phyloP scores from a whole-genome alignment of 2,888 invertebrate genomes.

The Eupeodes latifasciatus region DNA sequence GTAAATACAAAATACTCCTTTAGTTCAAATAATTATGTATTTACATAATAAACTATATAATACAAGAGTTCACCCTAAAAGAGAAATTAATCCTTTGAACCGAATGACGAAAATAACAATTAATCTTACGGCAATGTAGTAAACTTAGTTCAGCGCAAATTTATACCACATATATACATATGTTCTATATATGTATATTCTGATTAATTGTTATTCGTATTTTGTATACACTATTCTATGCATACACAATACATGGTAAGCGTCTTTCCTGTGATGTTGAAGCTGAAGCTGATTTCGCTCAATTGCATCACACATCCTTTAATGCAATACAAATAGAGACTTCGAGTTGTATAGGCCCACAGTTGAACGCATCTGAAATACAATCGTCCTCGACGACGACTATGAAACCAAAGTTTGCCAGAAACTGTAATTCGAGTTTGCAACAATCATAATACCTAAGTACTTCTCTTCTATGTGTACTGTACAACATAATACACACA shows the following conservation, averaged over 20 bases:
- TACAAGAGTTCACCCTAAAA: not conserved
- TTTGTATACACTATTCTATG: no score
- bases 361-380: constrained; percentile 37
- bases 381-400: not conserved
- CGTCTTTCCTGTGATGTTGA: constrained; percentile 13
- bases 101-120: constrained; percentile 48
- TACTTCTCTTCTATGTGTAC: no score
- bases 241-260: not conserved
- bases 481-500: no score
- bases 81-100: constrained; percentile 33
- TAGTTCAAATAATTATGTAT: not conserved
- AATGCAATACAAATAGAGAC: not conserved
- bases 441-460: not conserved
- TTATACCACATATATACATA: constrained; percentile 1
- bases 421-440: constrained; percentile 3
- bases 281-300: constrained; percentile 25
- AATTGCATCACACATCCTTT: constrained; percentile 36
- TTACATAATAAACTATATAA: not conserved
- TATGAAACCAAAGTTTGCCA: constrained; percentile 17
- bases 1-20: no score
- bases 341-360: not conserved
- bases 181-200: not conserved
- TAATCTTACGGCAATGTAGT: constrained; percentile 47
- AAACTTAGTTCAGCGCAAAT: constrained; percentile 34
- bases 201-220: constrained; percentile 47